These are phyloP conservation scores for Salminus brasiliensis DNA, from an alignment of 2,113 vertebrate species.

Conservation along the genomic window DNA sequence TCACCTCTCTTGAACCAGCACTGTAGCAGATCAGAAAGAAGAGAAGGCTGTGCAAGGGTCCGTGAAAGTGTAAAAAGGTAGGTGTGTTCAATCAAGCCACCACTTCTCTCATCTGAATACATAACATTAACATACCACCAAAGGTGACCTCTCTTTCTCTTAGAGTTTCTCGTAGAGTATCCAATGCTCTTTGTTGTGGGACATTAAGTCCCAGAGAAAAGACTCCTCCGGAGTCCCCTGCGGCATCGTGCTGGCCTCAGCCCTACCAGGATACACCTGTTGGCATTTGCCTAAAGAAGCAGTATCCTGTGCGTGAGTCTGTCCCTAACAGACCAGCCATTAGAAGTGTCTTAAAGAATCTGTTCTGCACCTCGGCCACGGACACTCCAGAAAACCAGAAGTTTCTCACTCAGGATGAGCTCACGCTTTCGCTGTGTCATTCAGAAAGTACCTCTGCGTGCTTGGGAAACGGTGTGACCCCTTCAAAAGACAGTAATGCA, in stretches of 20 bases:
- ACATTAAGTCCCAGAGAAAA: neutral
- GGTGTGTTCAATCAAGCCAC: neutral
- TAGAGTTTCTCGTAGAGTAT: neutral
- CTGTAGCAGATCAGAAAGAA: neutral
- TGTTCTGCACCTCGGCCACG: slow-evolving; percentile 39
- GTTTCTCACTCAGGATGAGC: slow-evolving; percentile 58
- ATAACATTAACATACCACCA: too few relatives aligned
- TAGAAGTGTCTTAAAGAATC: slow-evolving; percentile 42
- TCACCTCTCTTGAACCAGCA: slow-evolving; percentile 59
- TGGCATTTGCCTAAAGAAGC: slow-evolving; percentile 47
- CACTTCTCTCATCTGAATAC: too few relatives aligned
- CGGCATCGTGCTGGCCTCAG: neutral
- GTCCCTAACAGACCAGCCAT: slow-evolving; percentile 56
- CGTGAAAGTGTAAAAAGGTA: neutral
- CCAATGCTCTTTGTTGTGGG: neutral
- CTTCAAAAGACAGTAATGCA: slow-evolving; percentile 70
- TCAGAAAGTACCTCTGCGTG: slow-evolving; percentile 79
- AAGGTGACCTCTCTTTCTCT: neutral
- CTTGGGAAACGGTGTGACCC: too few relatives aligned
- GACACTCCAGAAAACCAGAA: slow-evolving; percentile 35
- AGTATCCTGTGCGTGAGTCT: slow-evolving; percentile 60
- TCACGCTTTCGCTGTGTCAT: slow-evolving; percentile 71
- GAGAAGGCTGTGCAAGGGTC: neutral
- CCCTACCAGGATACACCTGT: slow-evolving; percentile 48
- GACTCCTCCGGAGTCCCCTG: neutral